phyloP scores from a whole-genome alignment of 1,140 invertebrate genomes.

The Drosophila arizonae region DNA sequence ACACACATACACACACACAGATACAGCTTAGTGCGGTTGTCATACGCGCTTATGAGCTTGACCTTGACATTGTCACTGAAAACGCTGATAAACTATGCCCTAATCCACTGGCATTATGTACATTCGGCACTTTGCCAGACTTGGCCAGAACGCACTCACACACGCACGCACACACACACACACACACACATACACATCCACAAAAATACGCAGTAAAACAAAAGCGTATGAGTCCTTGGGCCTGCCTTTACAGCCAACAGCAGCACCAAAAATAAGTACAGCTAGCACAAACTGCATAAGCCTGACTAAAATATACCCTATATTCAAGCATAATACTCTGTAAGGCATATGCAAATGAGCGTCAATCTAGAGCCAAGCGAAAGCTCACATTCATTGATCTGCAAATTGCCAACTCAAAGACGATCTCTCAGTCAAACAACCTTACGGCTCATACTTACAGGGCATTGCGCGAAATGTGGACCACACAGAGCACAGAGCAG shows the following conservation, averaged over 20 bases:
- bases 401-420: no score
- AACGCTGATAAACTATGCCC: constrained; percentile 76
- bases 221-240: constrained; percentile 16
- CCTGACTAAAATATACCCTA: not conserved
- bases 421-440: no score
- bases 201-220: constrained; percentile 31
- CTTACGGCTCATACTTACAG: not conserved
- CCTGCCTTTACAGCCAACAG: constrained; percentile 10
- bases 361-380: no score
- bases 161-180: constrained; percentile 5
- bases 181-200: constrained; percentile 19
- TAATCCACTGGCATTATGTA: constrained; percentile 80
- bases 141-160: constrained; percentile 46
- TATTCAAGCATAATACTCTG: no score
- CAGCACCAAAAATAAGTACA: constrained; percentile 13
- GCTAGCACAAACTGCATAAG: not conserved
- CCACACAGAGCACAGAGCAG: constrained; percentile 20
- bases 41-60: constrained; percentile 77
- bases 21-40: constrained; percentile 59
- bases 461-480: constrained; percentile 20
- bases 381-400: no score
- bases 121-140: constrained; percentile 64
- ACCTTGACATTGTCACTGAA: constrained; percentile 76
- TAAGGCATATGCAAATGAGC: no score
- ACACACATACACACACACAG: constrained; percentile 16